Base-by-base conservation (phyloP, 1,140 invertebrate genomes). In the Orussus abietinus region DNA sequence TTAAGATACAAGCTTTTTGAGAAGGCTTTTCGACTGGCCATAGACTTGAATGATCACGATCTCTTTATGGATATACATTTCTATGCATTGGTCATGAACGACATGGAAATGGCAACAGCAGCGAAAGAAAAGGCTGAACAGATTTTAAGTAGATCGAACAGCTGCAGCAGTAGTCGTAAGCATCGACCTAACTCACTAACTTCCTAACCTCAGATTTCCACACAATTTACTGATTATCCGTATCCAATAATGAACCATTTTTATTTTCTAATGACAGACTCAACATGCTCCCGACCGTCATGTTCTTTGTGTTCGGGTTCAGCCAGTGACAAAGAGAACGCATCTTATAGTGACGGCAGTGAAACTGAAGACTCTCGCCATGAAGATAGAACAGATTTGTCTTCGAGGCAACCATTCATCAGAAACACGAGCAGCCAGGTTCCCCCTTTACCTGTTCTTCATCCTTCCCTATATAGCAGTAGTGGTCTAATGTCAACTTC, bases 1-100 rank as follows among this genome's bases (percentile, higher is more conserved):
- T 67, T 90, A 17, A 79, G 85, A 81, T 84, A 58, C 52, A 50
- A 45, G 3, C 74, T 87, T 33, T 84, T 88, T 64, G 88, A 92
- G 57, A 92, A 90, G 59, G 89, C 90, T 6, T 88, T 91, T 57
- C 79, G 88, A 42, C 69, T 94, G 32, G 90, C 88, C 10, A 85
- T 92, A 51, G 89, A 93, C 64, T 76, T 94, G 38, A 79, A 79
- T 19, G 84, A 88, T 60, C 84, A 85, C 57, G 87, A 90, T 71
- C 76, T 89, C 22, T 90, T 89, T 55, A 81, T 88, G 81, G 89
- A 93, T 71, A 79, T 92, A 26, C 83, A 89, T 59, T 88, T 86
- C 68, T 82, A 86, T 45, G 88, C 89, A 18, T 68, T 80, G 41
- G 76, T 80, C 38, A 77, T 81, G 42, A 80, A 80, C 13, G 81